These are phyloP conservation scores for Harpalus rubripes DNA, from an alignment of 2,888 invertebrate species.

Conservation along the genomic window DNA sequence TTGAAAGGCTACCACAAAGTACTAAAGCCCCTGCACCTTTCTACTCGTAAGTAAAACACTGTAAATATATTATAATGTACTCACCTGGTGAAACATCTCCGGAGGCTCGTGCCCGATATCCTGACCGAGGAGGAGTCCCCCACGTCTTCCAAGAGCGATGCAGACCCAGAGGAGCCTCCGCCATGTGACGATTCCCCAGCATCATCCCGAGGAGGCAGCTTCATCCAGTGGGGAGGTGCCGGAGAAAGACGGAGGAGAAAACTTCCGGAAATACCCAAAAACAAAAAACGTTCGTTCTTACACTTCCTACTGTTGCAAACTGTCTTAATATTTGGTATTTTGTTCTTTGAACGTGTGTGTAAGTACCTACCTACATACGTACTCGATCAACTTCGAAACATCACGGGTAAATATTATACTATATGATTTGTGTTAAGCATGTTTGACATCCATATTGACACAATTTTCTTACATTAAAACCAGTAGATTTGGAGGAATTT, in stretches of 20 bases:
- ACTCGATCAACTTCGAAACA: constrained; percentile 46
- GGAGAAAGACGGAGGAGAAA: constrained; percentile 87
- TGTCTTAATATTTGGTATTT: constrained; percentile 49
- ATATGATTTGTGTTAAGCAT: constrained; percentile 24
- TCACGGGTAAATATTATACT: constrained; percentile 35
- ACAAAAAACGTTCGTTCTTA: constrained; percentile 87
- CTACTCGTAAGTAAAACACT: constrained; percentile 88
- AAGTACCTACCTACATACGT: constrained; percentile 48
- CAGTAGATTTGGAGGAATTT: constrained; percentile 40
- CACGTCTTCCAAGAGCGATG: constrained; percentile 87
- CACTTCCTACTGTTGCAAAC: constrained; percentile 11
- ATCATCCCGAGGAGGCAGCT: constrained; percentile 67
- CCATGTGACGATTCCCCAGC: constrained; percentile 44
- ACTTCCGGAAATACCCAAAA: constrained; percentile 93
- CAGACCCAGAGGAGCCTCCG: constrained; percentile 77
- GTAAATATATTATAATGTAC: not conserved
- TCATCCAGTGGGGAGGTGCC: constrained; percentile 70
- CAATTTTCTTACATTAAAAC: constrained; percentile 26
- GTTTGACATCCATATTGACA: constrained; percentile 44
- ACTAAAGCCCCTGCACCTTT: constrained; percentile 89
- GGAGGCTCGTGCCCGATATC: constrained; percentile 91
- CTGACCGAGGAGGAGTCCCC: constrained; percentile 90
- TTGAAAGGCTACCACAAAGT: constrained; percentile 89
- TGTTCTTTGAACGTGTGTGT: constrained; percentile 54
- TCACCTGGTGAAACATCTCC: not conserved